Conservation (phyloP, 2,797 vertebrate genomes). For the Numenius phaeopus region DNA sequence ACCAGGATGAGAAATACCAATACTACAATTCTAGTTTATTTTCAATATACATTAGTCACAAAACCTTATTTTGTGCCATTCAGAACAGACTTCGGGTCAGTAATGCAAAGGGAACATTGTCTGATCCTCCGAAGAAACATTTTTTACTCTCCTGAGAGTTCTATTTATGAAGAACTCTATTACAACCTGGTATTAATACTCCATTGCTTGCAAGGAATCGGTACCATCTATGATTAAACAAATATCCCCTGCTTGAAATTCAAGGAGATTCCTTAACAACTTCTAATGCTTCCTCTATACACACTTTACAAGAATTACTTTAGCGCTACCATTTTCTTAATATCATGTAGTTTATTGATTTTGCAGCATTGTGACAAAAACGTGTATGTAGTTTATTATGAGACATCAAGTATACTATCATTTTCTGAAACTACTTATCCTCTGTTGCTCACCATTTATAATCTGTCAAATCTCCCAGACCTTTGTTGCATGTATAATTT, state of each 20-base stretch:
- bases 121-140: background rate
- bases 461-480: conserved; percentile 75
- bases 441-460: conserved; percentile 76
- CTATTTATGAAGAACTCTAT: conserved; percentile 11
- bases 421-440: conserved; percentile 76
- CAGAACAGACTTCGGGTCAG: background rate
- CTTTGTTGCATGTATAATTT: conserved; percentile 80
- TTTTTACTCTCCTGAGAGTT: background rate
- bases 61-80: background rate
- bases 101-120: background rate
- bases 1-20: background rate
- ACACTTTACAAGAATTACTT: background rate
- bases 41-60: background rate
- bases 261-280: conserved; percentile 9
- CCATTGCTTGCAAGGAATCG: background rate
- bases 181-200: background rate
- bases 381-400: conserved; percentile 19
- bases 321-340: background rate
- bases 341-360: conserved; percentile 53
- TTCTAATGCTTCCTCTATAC: background rate
- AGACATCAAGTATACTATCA: conserved; percentile 53
- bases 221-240: background rate
- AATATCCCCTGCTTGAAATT: background rate
- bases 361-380: conserved; percentile 50
- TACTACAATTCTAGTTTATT: background rate